phyloP scores from a whole-genome alignment of 1,140 invertebrate genomes.

The Penaeus indicus region DNA sequence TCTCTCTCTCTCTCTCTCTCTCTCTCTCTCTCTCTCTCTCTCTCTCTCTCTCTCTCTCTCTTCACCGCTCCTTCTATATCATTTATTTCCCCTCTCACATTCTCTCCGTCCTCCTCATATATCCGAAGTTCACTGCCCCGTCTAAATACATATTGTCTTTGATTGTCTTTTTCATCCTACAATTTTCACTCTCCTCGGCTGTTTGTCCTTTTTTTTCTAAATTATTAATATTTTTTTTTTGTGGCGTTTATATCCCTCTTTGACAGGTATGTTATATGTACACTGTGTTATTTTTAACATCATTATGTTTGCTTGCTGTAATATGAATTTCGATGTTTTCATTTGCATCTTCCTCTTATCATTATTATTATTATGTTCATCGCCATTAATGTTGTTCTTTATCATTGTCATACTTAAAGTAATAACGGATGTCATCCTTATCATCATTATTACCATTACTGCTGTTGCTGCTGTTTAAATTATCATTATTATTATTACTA shows the following conservation, averaged over 20 bases:
- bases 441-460: constrained; percentile 16
- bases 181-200: not conserved
- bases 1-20: not conserved
- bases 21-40: not conserved
- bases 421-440: not conserved
- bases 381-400: too few species aligned
- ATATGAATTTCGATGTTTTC: not conserved
- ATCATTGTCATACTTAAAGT: too few species aligned
- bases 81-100: not conserved
- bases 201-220: not conserved
- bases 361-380: not conserved
- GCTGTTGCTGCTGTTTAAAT: not conserved
- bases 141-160: not conserved
- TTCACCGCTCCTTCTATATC: not conserved
- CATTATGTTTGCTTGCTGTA: not conserved
- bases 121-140: not conserved
- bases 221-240: too few species aligned
- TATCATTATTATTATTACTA: too few species aligned
- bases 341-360: not conserved
- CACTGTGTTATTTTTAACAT: too few species aligned
- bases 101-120: not conserved
- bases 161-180: not conserved
- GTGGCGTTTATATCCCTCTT: not conserved
- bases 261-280: not conserved
- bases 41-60: constrained; percentile 31